Evolutionary conservation across 2,797 vertebrate species (phyloP).

Genomic region (Platyrinchus mystaceus): DNA sequence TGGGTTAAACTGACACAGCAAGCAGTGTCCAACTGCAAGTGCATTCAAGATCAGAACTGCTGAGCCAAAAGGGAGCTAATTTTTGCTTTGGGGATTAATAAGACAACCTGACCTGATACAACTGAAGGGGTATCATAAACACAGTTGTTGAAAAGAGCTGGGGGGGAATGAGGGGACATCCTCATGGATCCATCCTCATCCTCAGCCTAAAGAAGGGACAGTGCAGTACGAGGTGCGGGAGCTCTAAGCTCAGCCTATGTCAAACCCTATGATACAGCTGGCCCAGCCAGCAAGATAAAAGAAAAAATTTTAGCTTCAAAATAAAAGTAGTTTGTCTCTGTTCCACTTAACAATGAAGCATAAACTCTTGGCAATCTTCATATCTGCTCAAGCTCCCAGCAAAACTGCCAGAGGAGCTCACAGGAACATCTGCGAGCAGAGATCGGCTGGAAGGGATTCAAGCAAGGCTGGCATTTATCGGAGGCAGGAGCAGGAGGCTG

Average conservation of each 20-base stretch:
- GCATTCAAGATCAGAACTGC: neutral
- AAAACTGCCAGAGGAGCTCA: neutral
- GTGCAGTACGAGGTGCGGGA: neutral
- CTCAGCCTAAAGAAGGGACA: neutral
- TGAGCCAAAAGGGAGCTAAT: neutral
- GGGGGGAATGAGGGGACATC: neutral
- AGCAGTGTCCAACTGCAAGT: neutral
- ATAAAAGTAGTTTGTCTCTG: constrained; percentile 41
- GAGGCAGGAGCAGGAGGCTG: constrained; percentile 8
- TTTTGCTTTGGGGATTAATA: neutral
- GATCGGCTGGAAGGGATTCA: constrained; percentile 10
- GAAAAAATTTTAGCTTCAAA: constrained; percentile 32
- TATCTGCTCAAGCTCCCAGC: constrained; percentile 25
- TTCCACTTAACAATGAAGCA: constrained; percentile 32
- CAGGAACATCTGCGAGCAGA: constrained; percentile 50
- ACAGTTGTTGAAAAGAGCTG: neutral
- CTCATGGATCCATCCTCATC: neutral
- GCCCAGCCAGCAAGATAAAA: constrained; percentile 4
- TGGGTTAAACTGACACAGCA: constrained; percentile 4
- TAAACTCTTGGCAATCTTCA: constrained; percentile 29
- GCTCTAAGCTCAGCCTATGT: neutral
- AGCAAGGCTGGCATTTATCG: neutral
- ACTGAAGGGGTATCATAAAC: neutral
- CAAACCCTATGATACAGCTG: neutral
- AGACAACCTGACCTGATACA: neutral